Percentiles rank a stretch among this genome's conserved stretches.
Conservation (phyloP, 1,140 invertebrate species). For the Diuraphis noxia region DNA sequence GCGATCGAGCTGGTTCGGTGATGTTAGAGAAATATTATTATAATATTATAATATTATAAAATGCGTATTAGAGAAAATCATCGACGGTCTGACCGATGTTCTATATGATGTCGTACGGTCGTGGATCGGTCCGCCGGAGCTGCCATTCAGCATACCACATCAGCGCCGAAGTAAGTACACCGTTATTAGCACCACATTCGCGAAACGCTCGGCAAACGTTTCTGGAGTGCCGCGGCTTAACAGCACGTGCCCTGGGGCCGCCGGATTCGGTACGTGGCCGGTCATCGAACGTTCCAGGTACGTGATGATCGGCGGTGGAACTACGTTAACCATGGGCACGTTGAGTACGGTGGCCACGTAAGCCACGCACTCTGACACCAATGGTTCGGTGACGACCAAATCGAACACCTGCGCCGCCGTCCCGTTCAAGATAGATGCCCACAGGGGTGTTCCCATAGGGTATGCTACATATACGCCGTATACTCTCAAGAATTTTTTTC, state of each 20-base stretch:
- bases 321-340: not conserved
- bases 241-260: not conserved
- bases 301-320: not conserved
- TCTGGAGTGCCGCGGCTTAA: fast-evolving
- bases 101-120: not conserved
- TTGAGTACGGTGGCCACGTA: not conserved
- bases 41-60: too few species aligned
- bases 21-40: too few species aligned
- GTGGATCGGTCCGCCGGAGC: not conserved
- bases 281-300: not conserved
- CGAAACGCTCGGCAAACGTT: not conserved
- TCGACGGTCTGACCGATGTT: not conserved
- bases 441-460: too few species aligned
- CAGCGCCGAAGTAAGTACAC: not conserved
- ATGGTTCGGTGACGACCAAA: not conserved
- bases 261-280: not conserved
- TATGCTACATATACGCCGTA: too few species aligned
- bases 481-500: too few species aligned
- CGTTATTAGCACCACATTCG: not conserved
- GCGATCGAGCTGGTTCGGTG: conserved; percentile 55
- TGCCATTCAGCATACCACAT: not conserved
- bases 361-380: not conserved
- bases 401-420: not conserved
- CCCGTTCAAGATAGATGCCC: not conserved
- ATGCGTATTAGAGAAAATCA: conserved; percentile 60